These are phyloP conservation scores for Drosophila sproati DNA, from an alignment of 1,140 invertebrate genomes.

Conservation along the genomic window DNA sequence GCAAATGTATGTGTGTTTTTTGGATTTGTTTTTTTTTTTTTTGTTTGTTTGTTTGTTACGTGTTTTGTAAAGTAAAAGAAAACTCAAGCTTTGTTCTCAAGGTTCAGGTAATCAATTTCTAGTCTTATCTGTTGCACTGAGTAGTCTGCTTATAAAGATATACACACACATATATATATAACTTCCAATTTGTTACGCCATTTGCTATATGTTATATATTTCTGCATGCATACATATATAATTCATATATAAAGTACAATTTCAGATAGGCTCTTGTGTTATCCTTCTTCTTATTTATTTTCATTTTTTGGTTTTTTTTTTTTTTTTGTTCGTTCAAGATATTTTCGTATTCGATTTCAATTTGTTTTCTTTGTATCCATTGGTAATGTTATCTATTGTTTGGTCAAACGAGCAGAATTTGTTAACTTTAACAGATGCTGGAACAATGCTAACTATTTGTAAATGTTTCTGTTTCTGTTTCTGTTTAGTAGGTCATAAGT, in stretches of 20 bases:
- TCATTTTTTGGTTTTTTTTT: constrained; percentile 1
- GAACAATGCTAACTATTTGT: constrained; percentile 27
- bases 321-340: constrained; percentile 11
- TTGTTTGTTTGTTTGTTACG: constrained; percentile 11
- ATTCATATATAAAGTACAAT: constrained; percentile 47
- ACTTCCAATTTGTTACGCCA: constrained; percentile 29
- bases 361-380: constrained; percentile 38
- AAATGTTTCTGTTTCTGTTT: constrained; percentile 26
- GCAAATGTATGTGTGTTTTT: constrained; percentile 17
- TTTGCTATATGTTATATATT: constrained; percentile 15
- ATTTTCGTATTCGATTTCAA: constrained; percentile 7
- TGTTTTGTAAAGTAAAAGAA: constrained; percentile 64
- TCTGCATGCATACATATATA: constrained; percentile 16
- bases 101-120: constrained; percentile 83
- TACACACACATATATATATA: constrained; percentile 30
- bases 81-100: constrained; percentile 81
- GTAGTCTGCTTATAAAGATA: constrained; percentile 72
- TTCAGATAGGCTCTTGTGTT: constrained; percentile 37
- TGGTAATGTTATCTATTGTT: constrained; percentile 34
- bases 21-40: constrained; percentile 17
- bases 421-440: constrained; percentile 41
- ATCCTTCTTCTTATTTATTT: constrained; percentile 3
- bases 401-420: constrained; percentile 39
- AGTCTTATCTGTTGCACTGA: constrained; percentile 83
- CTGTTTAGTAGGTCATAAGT: constrained; percentile 33